These are phyloP conservation scores for Grammomys surdaster DNA, from an alignment of 2,113 vertebrate genomes.

Conservation along the genomic window DNA sequence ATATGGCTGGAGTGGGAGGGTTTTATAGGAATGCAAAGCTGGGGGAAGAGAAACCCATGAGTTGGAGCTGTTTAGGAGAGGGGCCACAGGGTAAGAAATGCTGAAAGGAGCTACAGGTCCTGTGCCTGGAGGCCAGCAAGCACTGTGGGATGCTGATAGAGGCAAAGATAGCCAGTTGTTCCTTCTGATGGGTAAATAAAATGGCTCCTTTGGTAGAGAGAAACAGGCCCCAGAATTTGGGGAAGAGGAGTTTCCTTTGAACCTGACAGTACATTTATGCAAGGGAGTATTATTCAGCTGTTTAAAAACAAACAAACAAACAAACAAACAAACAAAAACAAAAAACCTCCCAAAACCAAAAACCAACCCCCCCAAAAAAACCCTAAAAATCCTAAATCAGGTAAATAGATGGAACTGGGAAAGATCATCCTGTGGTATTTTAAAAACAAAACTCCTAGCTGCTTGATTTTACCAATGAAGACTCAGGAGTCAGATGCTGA, in stretches of 20 bases:
- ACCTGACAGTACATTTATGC: neutral
- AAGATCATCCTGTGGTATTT: neutral
- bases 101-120: neutral
- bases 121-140: neutral
- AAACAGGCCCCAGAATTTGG: neutral
- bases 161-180: neutral
- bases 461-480: too few species aligned
- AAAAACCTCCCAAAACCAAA: too few species aligned
- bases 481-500: too few species aligned
- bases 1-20: neutral
- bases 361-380: too few species aligned
- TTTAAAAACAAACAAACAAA: neutral
- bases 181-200: neutral
- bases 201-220: neutral
- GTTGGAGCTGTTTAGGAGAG: neutral
- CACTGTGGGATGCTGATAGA: neutral
- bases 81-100: neutral
- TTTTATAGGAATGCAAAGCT: neutral
- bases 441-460: too few species aligned
- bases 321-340: too few species aligned
- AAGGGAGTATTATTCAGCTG: neutral
- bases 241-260: neutral
- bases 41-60: neutral
- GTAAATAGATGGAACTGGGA: neutral
- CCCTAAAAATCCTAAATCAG: neutral